phyloP scores from a whole-genome alignment of 2,888 invertebrate species.

The Sialis lutaria region DNA sequence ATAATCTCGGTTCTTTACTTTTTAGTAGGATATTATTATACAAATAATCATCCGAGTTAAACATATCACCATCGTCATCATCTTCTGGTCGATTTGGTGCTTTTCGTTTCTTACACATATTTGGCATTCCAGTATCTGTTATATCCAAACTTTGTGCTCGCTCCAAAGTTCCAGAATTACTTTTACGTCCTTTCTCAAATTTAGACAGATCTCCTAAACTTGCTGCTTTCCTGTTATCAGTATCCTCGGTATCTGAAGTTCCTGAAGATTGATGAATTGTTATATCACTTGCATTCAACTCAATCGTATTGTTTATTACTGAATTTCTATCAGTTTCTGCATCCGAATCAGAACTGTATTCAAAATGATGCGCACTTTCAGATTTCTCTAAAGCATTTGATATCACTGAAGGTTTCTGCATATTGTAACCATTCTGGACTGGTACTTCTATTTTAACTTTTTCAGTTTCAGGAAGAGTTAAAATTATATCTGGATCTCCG shows the following conservation, averaged over 20 bases:
- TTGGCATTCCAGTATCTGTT: slow-evolving; percentile 29
- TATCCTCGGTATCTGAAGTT: slow-evolving; percentile 36
- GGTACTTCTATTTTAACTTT: slow-evolving; percentile 24
- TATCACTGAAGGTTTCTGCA: too few relatives aligned
- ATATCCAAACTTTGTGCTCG: slow-evolving; percentile 68
- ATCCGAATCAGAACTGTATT: slow-evolving; percentile 31
- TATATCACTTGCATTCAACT: slow-evolving; percentile 55
- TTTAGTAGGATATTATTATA: slow-evolving; percentile 27
- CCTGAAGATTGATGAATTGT: slow-evolving; percentile 52
- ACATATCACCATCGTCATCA: slow-evolving; percentile 22
- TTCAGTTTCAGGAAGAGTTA: slow-evolving; percentile 25
- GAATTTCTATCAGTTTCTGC: slow-evolving; percentile 27
- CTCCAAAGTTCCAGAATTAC: slow-evolving; percentile 40
- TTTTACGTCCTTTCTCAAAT: slow-evolving; percentile 33
- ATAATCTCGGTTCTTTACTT: slow-evolving; percentile 38
- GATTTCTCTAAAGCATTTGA: slow-evolving; percentile 7
- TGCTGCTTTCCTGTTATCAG: slow-evolving; percentile 53
- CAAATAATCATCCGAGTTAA: slow-evolving; percentile 24
- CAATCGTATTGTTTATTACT: slow-evolving; percentile 40
- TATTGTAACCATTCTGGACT: too few relatives aligned
- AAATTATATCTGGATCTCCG: slow-evolving; percentile 30
- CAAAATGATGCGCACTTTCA: slow-evolving; percentile 13
- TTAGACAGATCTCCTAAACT: slow-evolving; percentile 64
- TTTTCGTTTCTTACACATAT: slow-evolving; percentile 39
- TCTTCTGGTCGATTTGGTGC: slow-evolving; percentile 35